phyloP scores from a whole-genome alignment of 2,113 vertebrate genomes.

The Terrapene triunguis region DNA sequence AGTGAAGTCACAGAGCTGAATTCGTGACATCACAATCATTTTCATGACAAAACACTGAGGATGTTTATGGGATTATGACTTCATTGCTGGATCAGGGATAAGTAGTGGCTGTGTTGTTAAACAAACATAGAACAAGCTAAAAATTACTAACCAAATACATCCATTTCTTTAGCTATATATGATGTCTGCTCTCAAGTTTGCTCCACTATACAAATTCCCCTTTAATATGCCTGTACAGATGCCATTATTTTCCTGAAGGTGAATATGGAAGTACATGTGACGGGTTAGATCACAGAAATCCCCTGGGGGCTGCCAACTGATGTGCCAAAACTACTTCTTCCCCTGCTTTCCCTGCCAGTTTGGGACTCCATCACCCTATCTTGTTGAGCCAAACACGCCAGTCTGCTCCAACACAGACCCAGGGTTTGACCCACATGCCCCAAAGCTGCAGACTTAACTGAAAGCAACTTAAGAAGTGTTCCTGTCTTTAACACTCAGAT shows the following conservation, averaged over 20 bases:
- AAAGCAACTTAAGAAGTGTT: no score
- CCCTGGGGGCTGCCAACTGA: no score
- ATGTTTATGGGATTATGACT: not conserved
- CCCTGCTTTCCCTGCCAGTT: no score
- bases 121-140: not conserved
- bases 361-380: no score
- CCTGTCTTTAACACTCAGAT: no score
- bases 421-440: no score
- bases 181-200: constrained; percentile 20
- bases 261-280: not conserved
- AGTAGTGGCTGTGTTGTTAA: not conserved
- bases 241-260: constrained; percentile 6
- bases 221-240: not conserved
- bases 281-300: no score
- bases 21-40: not conserved
- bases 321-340: no score
- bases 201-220: not conserved
- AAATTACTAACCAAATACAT: not conserved
- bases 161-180: not conserved
- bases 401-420: no score
- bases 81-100: not conserved
- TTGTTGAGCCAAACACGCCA: no score
- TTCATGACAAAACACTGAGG: not conserved
- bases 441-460: no score
- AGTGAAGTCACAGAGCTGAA: not conserved